Base-by-base conservation (phyloP, 2,888 invertebrate genomes). In the Apotomis capreana region DNA sequence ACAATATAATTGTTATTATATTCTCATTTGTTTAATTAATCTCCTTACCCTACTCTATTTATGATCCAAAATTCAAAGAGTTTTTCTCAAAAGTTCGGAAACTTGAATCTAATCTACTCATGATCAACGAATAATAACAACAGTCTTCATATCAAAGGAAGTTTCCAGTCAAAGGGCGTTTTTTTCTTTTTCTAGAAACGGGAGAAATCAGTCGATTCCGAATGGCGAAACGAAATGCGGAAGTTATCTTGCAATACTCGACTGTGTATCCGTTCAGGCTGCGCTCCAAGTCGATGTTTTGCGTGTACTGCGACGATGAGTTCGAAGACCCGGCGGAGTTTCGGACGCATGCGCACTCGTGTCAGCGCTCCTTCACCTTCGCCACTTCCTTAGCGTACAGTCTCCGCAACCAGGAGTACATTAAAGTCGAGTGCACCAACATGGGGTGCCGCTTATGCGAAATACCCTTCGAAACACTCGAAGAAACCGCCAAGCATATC, bases 261-360 rank as follows among this genome's bases (percentile, higher is more conserved):
- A 91, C 91, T 54, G 84, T 86, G 58, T 89, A 88, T 78, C 92
- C 92, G 75, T 92, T 92, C 86, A 85, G 92, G 77, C 83, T 89
- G 70, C 84, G 82, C 68, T 86, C 87, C 9, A 87, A 86, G 73
- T 77, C 75, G 12, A 80, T 91, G 77, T 81, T 88, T 70, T 92
- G 92, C 78, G 91, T 91, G 75, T 92, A 89, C 83, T 92, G 92
- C 84, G 83, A 86, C 75, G 91, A 92, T 54, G 82, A 84, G 44
- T 88, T 83, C 73, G 82, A 83, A 36, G 87, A 89, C 12, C 90
- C 91, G 0, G 78, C 78, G 5, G 78, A 79, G 10, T 91, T 86
- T 76, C 86, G 91, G 63, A 74, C 74, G 4, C 92, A 92, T 74
- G 79, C 89, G 75, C 84, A 87, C 61, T 79, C 81, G 0, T 78